Percentiles rank a stretch among this genome's conserved stretches.
Evolutionary conservation across 1,140 invertebrate genomes (phyloP).

Genomic region (Drosophila bocki): DNA sequence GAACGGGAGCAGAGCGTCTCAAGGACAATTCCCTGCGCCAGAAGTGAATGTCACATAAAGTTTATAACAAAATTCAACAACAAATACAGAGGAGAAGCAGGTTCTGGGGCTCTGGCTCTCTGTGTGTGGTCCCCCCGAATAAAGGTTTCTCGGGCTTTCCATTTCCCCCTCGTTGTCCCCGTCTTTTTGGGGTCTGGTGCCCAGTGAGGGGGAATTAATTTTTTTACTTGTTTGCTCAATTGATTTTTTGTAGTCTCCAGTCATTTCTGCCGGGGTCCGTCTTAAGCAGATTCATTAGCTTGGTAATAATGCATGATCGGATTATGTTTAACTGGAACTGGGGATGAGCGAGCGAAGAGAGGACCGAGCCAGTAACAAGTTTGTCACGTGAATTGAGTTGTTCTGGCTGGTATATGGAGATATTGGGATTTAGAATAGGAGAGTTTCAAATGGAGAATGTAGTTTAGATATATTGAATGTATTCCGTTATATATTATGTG

Average conservation of each 20-base stretch:
- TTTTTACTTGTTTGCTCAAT: conserved; percentile 79
- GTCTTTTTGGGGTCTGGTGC: conserved; percentile 47
- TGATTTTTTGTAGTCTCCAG: conserved; percentile 63
- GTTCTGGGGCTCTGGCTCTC: conserved; percentile 21
- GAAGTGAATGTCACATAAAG: conserved; percentile 69
- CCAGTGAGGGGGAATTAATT: conserved; percentile 77
- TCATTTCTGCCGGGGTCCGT: conserved; percentile 40
- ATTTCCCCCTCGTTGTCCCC: neutral
- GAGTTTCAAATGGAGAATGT: neutral
- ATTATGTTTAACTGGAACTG: conserved; percentile 61
- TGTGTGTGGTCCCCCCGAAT: conserved; percentile 52
- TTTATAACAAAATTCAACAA: conserved; percentile 65
- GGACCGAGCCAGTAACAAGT: neutral
- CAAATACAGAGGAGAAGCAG: conserved; percentile 40
- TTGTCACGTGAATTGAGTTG: conserved; percentile 37
- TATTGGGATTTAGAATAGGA: neutral
- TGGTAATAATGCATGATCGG: conserved; percentile 79
- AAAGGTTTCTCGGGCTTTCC: conserved; percentile 53
- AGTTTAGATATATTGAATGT: neutral
- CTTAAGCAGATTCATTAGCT: conserved; percentile 81
- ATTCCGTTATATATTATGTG: too few relatives aligned
- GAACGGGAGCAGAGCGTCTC: conserved; percentile 53
- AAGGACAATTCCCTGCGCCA: conserved; percentile 64
- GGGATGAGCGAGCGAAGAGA: neutral
- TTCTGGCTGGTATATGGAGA: neutral